Percentiles rank a stretch among this genome's conserved stretches.
These are phyloP conservation scores for Amblyornis subalaris DNA, from an alignment of 2,113 vertebrate genomes.

Conservation along the genomic window DNA sequence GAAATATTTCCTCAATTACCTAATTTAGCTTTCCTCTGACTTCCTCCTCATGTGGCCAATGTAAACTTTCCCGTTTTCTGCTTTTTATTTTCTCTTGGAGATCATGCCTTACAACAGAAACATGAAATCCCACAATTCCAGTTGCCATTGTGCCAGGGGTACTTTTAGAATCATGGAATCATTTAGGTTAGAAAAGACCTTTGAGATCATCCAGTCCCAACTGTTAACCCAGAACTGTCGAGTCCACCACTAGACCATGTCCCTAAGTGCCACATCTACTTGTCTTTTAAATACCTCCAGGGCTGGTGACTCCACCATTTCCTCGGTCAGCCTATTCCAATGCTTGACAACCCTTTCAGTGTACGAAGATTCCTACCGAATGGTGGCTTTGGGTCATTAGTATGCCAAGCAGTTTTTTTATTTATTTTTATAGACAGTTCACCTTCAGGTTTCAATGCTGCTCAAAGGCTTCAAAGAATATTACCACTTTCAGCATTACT, in stretches of 20 bases:
- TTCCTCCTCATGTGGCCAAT: slow-evolving; percentile 10
- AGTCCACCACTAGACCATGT: neutral
- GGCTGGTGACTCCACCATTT: neutral
- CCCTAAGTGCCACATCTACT: neutral
- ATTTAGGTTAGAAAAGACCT: neutral
- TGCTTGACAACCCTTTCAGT: neutral
- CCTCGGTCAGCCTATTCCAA: neutral
- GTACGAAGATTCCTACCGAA: neutral
- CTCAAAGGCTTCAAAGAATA: slow-evolving; percentile 25
- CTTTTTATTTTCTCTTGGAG: neutral
- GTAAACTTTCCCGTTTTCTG: slow-evolving; percentile 11
- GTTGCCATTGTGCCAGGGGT: neutral
- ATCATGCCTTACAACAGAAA: neutral
- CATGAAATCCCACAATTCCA: neutral
- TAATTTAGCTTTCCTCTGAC: slow-evolving; percentile 13
- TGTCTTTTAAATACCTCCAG: neutral
- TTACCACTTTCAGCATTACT: neutral
- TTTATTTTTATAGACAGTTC: slow-evolving; percentile 18
- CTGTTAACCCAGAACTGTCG: neutral
- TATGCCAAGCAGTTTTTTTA: neutral
- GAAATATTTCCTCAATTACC: slow-evolving; percentile 32
- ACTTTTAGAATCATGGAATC: neutral
- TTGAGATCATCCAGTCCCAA: neutral
- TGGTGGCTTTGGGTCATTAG: neutral
- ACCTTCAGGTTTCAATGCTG: neutral